Evolutionary conservation across 2,113 vertebrate species (phyloP).

Genomic region (Cololabis saira): DNA sequence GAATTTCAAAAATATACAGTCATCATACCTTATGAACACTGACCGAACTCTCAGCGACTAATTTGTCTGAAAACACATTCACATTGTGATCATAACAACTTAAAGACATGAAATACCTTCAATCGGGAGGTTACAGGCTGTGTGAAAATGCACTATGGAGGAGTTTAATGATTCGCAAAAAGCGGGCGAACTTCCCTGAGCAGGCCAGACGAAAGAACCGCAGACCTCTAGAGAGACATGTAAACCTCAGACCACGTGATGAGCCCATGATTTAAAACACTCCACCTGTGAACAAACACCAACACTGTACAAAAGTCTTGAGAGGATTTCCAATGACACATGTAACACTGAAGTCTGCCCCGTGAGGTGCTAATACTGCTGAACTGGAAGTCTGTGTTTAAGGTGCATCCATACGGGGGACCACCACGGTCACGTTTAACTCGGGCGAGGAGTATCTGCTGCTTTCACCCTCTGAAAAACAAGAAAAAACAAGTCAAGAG

Average conservation of each 20-base stretch:
- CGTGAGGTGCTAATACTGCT: constrained; percentile 25
- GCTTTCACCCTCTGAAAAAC: constrained; percentile 55
- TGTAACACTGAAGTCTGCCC: constrained; percentile 21
- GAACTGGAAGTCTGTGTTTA: constrained; percentile 31
- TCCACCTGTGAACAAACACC: constrained; percentile 1
- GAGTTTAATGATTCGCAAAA: constrained; percentile 3
- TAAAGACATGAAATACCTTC: constrained; percentile 46
- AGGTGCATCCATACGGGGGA: background rate
- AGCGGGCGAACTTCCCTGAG: constrained; percentile 20
- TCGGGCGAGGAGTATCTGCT: constrained; percentile 53
- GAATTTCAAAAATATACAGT: constrained; percentile 76
- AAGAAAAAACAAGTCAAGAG: background rate
- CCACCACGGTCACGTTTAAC: constrained; percentile 8
- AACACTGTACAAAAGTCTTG: constrained; percentile 30
- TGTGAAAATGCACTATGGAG: constrained; percentile 17
- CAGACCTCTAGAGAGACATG: constrained; percentile 5
- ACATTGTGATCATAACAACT: constrained; percentile 54
- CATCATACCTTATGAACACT: constrained; percentile 54
- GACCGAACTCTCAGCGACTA: constrained; percentile 33
- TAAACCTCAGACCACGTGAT: background rate
- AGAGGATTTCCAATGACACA: constrained; percentile 33
- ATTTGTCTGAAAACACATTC: constrained; percentile 59
- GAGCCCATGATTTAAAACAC: constrained; percentile 15
- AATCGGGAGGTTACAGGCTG: constrained; percentile 27
- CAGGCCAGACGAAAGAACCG: constrained; percentile 4